Percentiles rank a stretch among this genome's conserved stretches.
phyloP scores from a whole-genome alignment of 2,113 vertebrate species.

The Rhinichthys klamathensis region DNA sequence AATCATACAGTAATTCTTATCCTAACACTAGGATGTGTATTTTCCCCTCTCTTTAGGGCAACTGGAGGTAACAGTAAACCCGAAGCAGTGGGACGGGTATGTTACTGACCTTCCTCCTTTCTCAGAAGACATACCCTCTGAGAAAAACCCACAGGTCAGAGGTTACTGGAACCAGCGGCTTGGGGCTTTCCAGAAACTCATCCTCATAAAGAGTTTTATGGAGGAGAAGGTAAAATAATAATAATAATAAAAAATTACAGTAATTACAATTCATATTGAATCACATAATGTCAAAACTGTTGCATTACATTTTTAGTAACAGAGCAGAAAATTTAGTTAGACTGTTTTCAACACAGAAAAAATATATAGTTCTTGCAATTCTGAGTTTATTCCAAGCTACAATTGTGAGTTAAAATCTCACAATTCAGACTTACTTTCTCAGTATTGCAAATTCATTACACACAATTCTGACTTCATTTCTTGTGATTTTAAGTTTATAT shows the following conservation, averaged over 20 bases:
- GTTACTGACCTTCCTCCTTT: conserved; percentile 39
- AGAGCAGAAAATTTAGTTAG: background rate
- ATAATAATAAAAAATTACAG: no score
- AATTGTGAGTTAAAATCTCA: background rate
- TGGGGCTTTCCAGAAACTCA: conserved; percentile 79
- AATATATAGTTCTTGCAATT: background rate
- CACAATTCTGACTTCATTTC: background rate
- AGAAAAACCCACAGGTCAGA: conserved; percentile 34
- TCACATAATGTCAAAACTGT: no score
- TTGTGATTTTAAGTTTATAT: background rate
- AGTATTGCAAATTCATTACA: no score
- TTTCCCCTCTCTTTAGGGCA: conserved; percentile 62
- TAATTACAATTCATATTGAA: no score
- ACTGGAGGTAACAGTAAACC: conserved; percentile 77
- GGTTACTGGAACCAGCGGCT: conserved; percentile 69
- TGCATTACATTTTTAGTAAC: background rate
- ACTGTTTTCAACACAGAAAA: background rate
- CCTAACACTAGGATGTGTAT: accelerated
- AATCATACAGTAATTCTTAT: background rate
- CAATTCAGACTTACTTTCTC: background rate
- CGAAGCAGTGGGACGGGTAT: conserved; percentile 63
- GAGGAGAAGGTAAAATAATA: conserved; percentile 77
- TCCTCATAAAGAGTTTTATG: conserved; percentile 80
- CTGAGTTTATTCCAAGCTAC: no score
- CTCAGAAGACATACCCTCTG: background rate